Evolutionary conservation across 30 jellyfish, hydroid and myxozoan genomes (phyloP).

Genomic region (Cassiopea andromeda): DNA sequence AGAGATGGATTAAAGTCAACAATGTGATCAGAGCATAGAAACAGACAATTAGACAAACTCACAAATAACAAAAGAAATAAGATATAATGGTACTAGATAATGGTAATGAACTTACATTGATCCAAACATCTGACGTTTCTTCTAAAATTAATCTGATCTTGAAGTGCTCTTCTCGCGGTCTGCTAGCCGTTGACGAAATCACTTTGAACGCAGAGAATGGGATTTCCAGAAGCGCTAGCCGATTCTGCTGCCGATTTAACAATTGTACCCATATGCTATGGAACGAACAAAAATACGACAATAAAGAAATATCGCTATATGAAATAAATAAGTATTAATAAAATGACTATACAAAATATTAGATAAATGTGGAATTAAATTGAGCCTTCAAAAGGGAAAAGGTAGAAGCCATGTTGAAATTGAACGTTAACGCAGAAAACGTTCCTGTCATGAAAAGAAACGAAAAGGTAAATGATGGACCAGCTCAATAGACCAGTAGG

Average conservation of each 20-base stretch:
- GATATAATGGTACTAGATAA: background rate
- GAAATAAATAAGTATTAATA: background rate
- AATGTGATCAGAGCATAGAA: too few species aligned
- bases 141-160: conserved; percentile 75
- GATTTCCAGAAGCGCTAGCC: conserved; percentile 76
- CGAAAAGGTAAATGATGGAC: too few species aligned
- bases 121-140: conserved; percentile 83
- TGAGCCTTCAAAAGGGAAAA: too few species aligned
- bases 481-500: too few species aligned
- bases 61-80: too few species aligned
- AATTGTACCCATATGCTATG: conserved; percentile 83
- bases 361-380: too few species aligned
- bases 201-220: conserved; percentile 84
- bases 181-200: conserved; percentile 33
- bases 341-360: too few species aligned
- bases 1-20: too few species aligned
- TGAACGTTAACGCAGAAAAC: too few species aligned
- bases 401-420: too few species aligned
- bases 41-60: too few species aligned
- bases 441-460: too few species aligned
- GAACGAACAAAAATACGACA: background rate
- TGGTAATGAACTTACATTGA: conserved; percentile 63
- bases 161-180: conserved; percentile 23
- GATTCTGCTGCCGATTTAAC: conserved; percentile 76
- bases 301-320: background rate